These are phyloP conservation scores for Maniola jurtina DNA, from an alignment of 1,140 invertebrate species.

Conservation along the genomic window DNA sequence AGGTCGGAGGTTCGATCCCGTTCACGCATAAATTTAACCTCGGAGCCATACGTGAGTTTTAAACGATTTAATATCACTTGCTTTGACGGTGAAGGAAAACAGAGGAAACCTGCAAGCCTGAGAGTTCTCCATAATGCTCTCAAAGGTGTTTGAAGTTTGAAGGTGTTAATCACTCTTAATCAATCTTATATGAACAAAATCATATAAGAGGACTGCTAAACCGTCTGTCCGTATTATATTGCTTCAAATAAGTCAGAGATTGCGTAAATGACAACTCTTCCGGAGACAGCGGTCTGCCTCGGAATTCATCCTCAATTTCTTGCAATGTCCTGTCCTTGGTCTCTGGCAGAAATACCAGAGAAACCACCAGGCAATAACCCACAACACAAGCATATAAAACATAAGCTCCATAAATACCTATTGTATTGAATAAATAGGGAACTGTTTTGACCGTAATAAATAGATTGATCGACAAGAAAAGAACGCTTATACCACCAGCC, in stretches of 20 bases:
- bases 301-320: constrained; percentile 53
- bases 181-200: neutral
- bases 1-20: too few relatives aligned
- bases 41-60: too few relatives aligned
- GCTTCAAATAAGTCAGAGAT: constrained; percentile 48
- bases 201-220: constrained; percentile 54
- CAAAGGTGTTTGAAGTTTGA: too few relatives aligned
- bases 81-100: too few relatives aligned
- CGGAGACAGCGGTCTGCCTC: constrained; percentile 37
- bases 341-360: constrained; percentile 45
- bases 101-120: too few relatives aligned
- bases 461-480: constrained; percentile 42
- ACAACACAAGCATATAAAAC: constrained; percentile 37
- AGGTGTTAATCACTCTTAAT: too few relatives aligned
- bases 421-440: constrained; percentile 37
- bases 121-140: too few relatives aligned
- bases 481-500: constrained; percentile 48
- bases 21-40: too few relatives aligned
- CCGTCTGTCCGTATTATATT: constrained; percentile 48
- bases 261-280: constrained; percentile 38
- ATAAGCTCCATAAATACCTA: constrained; percentile 50
- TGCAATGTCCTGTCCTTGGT: constrained; percentile 51
- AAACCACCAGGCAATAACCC: constrained; percentile 35
- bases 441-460: constrained; percentile 53
- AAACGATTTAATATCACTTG: too few relatives aligned